Evolutionary conservation across 1,140 invertebrate genomes (phyloP), one percentile per base, ranked within the genome.

Genomic region (Camponotus floridanus): DNA sequence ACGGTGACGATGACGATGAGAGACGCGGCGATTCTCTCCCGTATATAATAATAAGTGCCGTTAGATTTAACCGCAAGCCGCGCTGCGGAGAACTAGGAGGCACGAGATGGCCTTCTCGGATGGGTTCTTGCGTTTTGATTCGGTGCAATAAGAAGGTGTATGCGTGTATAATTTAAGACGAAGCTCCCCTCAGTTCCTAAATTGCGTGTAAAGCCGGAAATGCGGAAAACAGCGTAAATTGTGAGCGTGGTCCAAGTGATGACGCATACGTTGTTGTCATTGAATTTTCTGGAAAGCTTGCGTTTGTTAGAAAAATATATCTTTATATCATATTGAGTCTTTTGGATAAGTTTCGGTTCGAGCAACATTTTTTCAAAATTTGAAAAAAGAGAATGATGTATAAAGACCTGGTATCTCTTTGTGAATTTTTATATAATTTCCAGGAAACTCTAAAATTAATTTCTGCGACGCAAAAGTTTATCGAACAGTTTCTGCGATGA

Each of bases 101-200:
- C 64, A 74, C 71, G 76, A 74, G 71, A 84, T 55, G 62, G 62
- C 73, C 76, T 83, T 26, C 79, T 64, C 79, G 86, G 74, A 65
- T 31, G 67, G 55, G 70, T 89, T 76, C 85, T 79, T 76, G 87
- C 90, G 87, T 89, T 89, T 86, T 78, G 80, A 90, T 92, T 92
- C 91, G 92, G 92, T 92, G 92, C 92, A 92, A 92, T 92, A 92
- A 91, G 86, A 88, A 87, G 87, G 68, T 86, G 80, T 86, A 51
- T 70, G 86, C 86, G 87, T 83, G 57, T 90, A 87, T 90, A 86
- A 89, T 87, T 91, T 88, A 85, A 87, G 87, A 89, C 87, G 85
- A 88, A 89, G 87, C 86, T 92, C 88, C 79, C 91, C 88, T 90
- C 85, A 92, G 92, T 92, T 92, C 92, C 92, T 92, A 92, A 86